Evolutionary conservation across 2,888 invertebrate species (phyloP).

Genomic region (Erebia epiphron): DNA sequence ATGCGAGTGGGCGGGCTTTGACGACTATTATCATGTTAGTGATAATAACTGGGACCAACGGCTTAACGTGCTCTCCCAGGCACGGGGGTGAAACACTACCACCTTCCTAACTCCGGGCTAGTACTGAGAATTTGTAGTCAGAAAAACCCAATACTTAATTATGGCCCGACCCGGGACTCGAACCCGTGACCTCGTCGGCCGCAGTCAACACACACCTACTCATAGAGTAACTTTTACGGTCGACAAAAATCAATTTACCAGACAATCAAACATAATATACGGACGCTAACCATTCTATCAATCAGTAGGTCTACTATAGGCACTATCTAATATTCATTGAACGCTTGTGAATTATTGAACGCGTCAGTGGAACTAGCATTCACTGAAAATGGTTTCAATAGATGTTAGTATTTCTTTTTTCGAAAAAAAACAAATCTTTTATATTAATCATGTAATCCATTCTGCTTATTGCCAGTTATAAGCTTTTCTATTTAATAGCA

Average conservation of each 20-base stretch:
- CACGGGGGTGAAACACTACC: too few species aligned
- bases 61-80: too few species aligned
- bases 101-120: too few species aligned
- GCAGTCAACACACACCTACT: too few species aligned
- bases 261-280: neutral
- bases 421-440: neutral
- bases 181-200: too few species aligned
- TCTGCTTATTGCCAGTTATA: neutral
- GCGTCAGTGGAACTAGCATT: neutral
- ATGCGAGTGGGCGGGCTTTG: too few species aligned
- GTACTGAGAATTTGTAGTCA: too few species aligned
- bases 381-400: neutral
- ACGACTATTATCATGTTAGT: too few species aligned
- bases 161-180: too few species aligned
- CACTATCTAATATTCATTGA: conserved; percentile 1
- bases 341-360: neutral
- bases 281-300: neutral
- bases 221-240: neutral
- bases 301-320: neutral
- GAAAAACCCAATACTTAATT: too few species aligned
- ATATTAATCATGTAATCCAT: neutral
- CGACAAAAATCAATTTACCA: neutral
- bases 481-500: neutral
- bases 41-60: too few species aligned
- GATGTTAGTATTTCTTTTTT: neutral